Conservation (phyloP, 2,113 vertebrate genomes). For the Otolemur garnettii region DNA sequence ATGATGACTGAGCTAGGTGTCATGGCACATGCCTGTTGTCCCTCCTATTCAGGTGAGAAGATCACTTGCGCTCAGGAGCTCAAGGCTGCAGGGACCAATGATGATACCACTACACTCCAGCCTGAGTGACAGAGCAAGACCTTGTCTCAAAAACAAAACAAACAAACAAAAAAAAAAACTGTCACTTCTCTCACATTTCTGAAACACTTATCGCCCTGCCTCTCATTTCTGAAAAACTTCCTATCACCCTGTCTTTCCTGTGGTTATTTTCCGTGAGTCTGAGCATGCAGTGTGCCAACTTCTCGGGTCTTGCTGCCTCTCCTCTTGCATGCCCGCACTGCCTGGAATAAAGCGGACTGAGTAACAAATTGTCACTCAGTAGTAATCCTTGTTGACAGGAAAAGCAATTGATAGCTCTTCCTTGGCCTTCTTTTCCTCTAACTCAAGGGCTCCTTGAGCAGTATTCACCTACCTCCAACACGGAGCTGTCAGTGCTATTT, state of each 20-base stretch:
- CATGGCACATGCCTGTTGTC: no score
- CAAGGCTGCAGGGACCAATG: no score
- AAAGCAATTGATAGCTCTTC: background rate
- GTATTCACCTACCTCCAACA: background rate
- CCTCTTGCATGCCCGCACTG: background rate
- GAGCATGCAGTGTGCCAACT: background rate
- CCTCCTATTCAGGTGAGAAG: no score
- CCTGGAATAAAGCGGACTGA: background rate
- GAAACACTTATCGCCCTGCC: background rate
- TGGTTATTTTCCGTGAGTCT: background rate
- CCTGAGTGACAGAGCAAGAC: no score
- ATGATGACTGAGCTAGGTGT: no score
- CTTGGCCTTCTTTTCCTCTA: background rate
- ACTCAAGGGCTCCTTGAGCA: conserved; percentile 36
- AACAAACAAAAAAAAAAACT: no score
- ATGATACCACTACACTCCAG: no score
- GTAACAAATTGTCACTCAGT: background rate
- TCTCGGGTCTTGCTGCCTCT: background rate
- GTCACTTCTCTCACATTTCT: background rate
- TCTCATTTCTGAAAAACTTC: background rate
- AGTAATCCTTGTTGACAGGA: background rate
- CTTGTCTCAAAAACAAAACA: no score
- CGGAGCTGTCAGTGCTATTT: background rate
- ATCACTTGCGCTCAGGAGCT: no score
- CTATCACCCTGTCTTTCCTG: no score